A percentile compares a stretch with the other conserved stretches of the same genome.
Conservation (phyloP, 2,113 vertebrate species). For the Nothocercus nigrocapillus region DNA sequence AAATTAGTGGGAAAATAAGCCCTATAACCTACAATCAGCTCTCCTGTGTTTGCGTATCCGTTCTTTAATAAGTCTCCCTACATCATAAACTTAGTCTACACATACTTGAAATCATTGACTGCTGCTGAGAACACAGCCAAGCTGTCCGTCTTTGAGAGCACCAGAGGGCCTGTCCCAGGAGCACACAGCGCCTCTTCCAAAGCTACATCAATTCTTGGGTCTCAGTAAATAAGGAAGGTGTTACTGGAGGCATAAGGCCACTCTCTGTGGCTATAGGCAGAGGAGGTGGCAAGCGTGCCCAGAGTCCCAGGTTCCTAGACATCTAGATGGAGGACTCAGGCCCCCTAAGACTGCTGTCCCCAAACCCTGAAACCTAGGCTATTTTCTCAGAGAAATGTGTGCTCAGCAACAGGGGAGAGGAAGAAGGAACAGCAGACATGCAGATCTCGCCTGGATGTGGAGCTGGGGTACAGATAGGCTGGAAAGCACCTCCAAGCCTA, state of each 20-base stretch:
- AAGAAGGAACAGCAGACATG: too few relatives aligned
- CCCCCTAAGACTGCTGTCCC: neutral
- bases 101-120: neutral
- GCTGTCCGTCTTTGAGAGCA: neutral
- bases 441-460: too few relatives aligned
- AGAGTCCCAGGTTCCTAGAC: neutral
- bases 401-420: too few relatives aligned
- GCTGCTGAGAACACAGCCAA: neutral
- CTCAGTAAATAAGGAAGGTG: neutral
- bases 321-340: neutral
- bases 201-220: neutral
- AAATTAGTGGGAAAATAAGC: neutral
- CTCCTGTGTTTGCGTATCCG: neutral
- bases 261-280: neutral
- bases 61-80: neutral
- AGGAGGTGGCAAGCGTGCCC: neutral
- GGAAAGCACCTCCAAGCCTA: too few relatives aligned
- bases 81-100: neutral
- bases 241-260: neutral
- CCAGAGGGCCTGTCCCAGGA: neutral
- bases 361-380: neutral
- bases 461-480: too few relatives aligned
- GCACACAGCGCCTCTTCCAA: fast-evolving
- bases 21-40: neutral
- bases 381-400: too few relatives aligned